A percentile compares a stretch with the other conserved stretches of the same genome.
Conservation (phyloP, 2,888 invertebrate genomes). For the Drosophila barbarae region DNA sequence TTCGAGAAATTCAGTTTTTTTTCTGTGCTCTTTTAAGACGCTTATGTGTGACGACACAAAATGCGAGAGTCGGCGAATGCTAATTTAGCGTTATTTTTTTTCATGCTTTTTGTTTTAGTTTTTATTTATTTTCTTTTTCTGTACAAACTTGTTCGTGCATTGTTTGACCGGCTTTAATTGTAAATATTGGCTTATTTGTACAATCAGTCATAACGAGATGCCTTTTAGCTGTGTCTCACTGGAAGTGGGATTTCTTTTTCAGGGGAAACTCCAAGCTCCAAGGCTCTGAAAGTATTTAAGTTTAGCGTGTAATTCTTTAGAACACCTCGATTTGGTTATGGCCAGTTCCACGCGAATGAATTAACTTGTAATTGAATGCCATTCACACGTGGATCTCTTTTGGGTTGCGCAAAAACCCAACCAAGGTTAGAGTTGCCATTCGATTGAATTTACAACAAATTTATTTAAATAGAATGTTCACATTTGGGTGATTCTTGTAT, state of each 20-base stretch:
- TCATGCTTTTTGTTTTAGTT: slow-evolving; percentile 6
- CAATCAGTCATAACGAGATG: slow-evolving; percentile 37
- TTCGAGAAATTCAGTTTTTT: slow-evolving; percentile 33
- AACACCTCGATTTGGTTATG: slow-evolving; percentile 8
- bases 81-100: slow-evolving; percentile 19
- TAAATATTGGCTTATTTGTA: slow-evolving; percentile 42
- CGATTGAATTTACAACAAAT: not conserved
- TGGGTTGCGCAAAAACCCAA: slow-evolving; percentile 4
- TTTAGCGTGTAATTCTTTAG: slow-evolving; percentile 16
- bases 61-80: slow-evolving; percentile 19
- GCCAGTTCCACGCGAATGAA: slow-evolving; percentile 23
- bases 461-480: not conserved
- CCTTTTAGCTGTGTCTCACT: not conserved
- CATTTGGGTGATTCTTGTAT: not conserved
- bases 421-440: slow-evolving; percentile 19
- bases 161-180: slow-evolving; percentile 43
- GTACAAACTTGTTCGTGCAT: slow-evolving; percentile 21
- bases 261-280: slow-evolving; percentile 26
- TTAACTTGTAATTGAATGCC: slow-evolving; percentile 23
- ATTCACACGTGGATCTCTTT: slow-evolving; percentile 20
- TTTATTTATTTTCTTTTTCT: slow-evolving; percentile 29
- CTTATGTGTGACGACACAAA: slow-evolving; percentile 44
- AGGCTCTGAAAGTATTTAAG: slow-evolving; percentile 3
- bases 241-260: slow-evolving; percentile 20
- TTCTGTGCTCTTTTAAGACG: slow-evolving; percentile 19